Conservation (phyloP, 2,888 invertebrate genomes). For the Tanypteryx hageni region DNA sequence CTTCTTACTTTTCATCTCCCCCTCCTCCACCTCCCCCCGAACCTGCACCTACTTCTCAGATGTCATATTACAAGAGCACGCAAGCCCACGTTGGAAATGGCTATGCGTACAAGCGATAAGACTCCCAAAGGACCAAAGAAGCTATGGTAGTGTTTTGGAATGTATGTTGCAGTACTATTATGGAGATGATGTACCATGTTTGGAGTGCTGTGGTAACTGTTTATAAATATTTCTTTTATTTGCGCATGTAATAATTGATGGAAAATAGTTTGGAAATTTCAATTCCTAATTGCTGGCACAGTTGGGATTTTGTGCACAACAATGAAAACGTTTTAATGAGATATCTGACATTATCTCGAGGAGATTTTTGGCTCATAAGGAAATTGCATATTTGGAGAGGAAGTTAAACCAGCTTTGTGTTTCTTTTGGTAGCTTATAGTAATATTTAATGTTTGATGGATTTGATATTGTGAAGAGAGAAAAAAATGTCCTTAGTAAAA, state of each 20-base stretch:
- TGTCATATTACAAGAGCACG: conserved; percentile 35
- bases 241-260: neutral
- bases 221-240: conserved; percentile 13
- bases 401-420: neutral
- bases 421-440: neutral
- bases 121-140: neutral
- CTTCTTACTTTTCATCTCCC: conserved; percentile 43
- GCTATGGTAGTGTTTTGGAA: conserved; percentile 19
- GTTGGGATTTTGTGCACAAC: neutral
- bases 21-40: conserved; percentile 54
- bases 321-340: neutral
- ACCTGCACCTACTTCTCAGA: conserved; percentile 43
- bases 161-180: neutral
- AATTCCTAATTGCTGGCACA: neutral
- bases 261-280: neutral
- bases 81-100: conserved; percentile 41
- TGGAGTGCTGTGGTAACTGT: conserved; percentile 46
- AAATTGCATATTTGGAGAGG: neutral
- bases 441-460: neutral
- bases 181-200: conserved; percentile 6
- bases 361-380: conserved; percentile 6
- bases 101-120: conserved; percentile 55
- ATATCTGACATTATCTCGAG: conserved; percentile 14
- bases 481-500: neutral
- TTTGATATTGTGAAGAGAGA: neutral